A percentile compares a stretch with the other conserved stretches of the same genome.
Conservation (phyloP, 2,888 invertebrate species). For the Cantharis rustica region DNA sequence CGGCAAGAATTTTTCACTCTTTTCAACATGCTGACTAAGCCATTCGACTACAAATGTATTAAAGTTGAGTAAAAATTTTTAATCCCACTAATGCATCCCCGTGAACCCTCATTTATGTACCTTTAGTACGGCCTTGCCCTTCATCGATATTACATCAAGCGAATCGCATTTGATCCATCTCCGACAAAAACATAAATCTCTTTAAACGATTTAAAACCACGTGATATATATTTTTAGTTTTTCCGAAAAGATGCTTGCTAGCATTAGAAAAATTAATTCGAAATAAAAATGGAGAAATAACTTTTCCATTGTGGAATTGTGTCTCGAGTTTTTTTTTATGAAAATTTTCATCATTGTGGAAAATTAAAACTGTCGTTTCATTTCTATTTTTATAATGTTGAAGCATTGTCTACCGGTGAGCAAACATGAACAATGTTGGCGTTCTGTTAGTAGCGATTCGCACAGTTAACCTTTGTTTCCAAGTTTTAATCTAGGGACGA, state of each 20-base stretch:
- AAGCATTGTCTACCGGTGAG: slow-evolving; percentile 25
- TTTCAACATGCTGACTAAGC: slow-evolving; percentile 15
- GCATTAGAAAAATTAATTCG: neutral
- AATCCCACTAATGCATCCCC: slow-evolving; percentile 38
- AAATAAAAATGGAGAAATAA: neutral
- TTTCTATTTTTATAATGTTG: neutral
- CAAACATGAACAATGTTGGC: slow-evolving; percentile 29
- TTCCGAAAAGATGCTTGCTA: neutral
- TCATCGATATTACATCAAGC: slow-evolving; percentile 16
- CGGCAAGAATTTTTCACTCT: neutral
- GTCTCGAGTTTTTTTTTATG: neutral
- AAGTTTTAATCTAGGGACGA: slow-evolving; percentile 51
- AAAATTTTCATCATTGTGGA: neutral
- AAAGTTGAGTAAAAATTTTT: slow-evolving; percentile 29
- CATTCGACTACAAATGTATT: slow-evolving; percentile 8
- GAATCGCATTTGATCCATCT: slow-evolving; percentile 5
- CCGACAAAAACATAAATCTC: neutral
- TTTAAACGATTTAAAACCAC: neutral
- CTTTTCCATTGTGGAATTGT: neutral
- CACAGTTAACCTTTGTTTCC: slow-evolving; percentile 52
- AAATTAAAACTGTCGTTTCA: slow-evolving; percentile 1
- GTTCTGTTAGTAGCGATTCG: slow-evolving; percentile 35
- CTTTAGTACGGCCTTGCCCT: slow-evolving; percentile 19
- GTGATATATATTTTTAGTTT: neutral
- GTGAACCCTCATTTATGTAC: slow-evolving; percentile 25